phyloP scores from a whole-genome alignment of 2,113 vertebrate genomes.

The Epinephelus moara region DNA sequence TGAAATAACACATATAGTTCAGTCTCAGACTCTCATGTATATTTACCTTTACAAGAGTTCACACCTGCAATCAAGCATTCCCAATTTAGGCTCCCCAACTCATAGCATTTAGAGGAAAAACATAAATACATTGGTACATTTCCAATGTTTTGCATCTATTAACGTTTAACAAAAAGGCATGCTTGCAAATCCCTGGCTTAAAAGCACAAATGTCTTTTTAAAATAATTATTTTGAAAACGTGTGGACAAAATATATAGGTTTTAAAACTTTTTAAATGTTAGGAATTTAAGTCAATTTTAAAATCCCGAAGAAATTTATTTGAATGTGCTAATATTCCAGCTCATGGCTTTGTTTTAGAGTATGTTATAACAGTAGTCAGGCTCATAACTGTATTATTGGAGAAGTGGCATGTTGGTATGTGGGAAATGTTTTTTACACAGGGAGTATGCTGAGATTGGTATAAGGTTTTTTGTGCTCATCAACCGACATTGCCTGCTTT shows the following conservation, averaged over 20 bases:
- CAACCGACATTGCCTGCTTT: constrained; percentile 13
- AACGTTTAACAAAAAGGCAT: no score
- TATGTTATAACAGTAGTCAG: neutral
- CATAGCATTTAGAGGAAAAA: neutral
- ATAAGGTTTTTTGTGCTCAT: constrained; percentile 27
- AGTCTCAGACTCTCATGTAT: neutral
- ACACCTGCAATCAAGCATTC: neutral
- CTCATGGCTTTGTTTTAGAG: neutral
- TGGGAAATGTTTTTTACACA: constrained; percentile 2
- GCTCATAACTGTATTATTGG: neutral
- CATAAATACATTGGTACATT: no score
- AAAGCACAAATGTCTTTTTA: neutral
- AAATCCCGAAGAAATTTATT: neutral
- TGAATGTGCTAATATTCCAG: neutral
- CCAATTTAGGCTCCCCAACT: neutral
- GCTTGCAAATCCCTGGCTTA: neutral
- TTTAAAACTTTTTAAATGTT: neutral
- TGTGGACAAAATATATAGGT: neutral
- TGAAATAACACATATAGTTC: neutral
- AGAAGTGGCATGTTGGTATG: neutral
- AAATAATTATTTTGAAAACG: neutral
- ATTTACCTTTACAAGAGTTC: no score
- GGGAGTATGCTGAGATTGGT: neutral
- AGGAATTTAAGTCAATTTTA: neutral
- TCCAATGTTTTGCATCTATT: neutral